These are phyloP conservation scores for Microhierax caerulescens DNA, from an alignment of 2,797 vertebrate species.

Conservation along the genomic window DNA sequence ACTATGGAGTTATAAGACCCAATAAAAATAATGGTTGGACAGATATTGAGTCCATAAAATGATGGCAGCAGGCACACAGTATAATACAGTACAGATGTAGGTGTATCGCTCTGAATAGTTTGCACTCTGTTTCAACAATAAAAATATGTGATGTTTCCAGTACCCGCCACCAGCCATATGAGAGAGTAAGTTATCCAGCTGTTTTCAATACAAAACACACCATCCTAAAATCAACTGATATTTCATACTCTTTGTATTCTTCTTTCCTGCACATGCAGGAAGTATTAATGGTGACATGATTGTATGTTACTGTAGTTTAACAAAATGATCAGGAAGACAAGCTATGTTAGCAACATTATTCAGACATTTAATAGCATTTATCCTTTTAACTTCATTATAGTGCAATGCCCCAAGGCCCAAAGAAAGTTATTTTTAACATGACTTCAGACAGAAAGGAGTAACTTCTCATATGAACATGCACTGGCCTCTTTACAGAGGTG, in stretches of 20 bases:
- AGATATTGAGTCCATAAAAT: conserved; percentile 58
- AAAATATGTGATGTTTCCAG: conserved; percentile 55
- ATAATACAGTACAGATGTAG: conserved; percentile 37
- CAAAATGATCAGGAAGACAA: conserved; percentile 67
- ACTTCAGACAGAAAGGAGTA: conserved; percentile 37
- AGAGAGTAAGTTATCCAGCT: conserved; percentile 40
- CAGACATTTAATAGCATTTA: conserved; percentile 71
- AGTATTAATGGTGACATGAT: conserved; percentile 69
- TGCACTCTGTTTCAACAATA: conserved; percentile 58
- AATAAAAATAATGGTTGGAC: conserved; percentile 54
- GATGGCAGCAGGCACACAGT: conserved; percentile 18
- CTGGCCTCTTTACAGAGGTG: neutral
- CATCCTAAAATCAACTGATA: conserved; percentile 61
- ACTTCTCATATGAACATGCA: conserved; percentile 16
- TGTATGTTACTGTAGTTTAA: conserved; percentile 66
- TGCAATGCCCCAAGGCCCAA: conserved; percentile 30
- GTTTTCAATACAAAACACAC: conserved; percentile 61
- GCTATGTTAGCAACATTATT: conserved; percentile 69
- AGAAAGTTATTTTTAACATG: conserved; percentile 50
- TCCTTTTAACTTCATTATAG: conserved; percentile 67
- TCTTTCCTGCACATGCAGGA: conserved; percentile 64
- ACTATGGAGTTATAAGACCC: conserved; percentile 17
- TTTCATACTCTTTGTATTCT: conserved; percentile 63
- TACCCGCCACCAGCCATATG: conserved; percentile 22
- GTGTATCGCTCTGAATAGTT: conserved; percentile 17